Evolutionary conservation across 2,797 vertebrate species (phyloP).

Genomic region (Rhynchotus rufescens): DNA sequence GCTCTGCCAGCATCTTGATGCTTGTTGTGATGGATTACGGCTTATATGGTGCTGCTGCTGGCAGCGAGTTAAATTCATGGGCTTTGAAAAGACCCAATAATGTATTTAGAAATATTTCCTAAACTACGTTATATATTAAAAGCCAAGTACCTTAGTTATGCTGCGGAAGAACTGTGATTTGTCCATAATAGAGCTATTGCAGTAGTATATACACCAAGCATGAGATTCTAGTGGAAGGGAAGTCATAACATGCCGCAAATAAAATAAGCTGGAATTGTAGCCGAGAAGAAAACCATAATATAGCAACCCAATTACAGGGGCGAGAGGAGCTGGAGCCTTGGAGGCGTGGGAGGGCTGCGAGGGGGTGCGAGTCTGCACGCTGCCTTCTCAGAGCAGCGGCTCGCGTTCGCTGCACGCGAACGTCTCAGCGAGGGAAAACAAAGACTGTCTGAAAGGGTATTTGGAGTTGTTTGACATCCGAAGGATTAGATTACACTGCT

Average conservation of each 20-base stretch:
- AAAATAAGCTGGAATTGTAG: neutral
- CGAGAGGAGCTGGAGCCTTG: neutral
- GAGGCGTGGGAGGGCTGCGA: neutral
- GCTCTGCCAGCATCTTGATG: slow-evolving; percentile 35
- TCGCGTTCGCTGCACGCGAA: neutral
- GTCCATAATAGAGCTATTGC: neutral
- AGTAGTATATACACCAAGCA: neutral
- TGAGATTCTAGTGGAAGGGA: neutral
- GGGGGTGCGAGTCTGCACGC: neutral
- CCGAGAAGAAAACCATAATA: neutral
- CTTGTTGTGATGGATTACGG: slow-evolving; percentile 1
- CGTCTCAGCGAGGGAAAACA: neutral
- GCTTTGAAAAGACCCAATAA: slow-evolving; percentile 44
- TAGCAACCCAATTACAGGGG: neutral
- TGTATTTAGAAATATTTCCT: slow-evolving; percentile 52
- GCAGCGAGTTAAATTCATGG: slow-evolving; percentile 16
- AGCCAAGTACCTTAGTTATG: slow-evolving; percentile 43
- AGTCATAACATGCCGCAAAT: neutral
- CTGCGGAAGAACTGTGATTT: slow-evolving; percentile 39
- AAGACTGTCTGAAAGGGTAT: neutral
- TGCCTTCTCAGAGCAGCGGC: neutral
- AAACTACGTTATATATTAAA: slow-evolving; percentile 24
- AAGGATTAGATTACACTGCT: neutral
- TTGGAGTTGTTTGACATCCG: neutral
- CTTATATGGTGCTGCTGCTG: slow-evolving; percentile 9